These are phyloP conservation scores for Percina caprodes DNA, from an alignment of 2,113 vertebrate species.

Conservation along the genomic window DNA sequence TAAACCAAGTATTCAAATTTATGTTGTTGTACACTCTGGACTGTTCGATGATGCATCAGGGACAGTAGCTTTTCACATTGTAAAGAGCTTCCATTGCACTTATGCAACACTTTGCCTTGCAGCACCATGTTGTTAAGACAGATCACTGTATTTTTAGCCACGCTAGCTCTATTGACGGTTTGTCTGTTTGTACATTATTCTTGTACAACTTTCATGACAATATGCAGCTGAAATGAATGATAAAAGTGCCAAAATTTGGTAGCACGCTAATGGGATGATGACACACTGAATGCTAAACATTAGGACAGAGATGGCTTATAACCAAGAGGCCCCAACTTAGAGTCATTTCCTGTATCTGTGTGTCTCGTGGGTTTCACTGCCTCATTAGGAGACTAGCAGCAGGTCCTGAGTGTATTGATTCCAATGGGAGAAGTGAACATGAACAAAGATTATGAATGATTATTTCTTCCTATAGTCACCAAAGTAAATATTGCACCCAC, in stretches of 20 bases:
- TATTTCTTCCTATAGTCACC: too few relatives aligned
- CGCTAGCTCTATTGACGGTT: background rate
- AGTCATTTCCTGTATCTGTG: too few relatives aligned
- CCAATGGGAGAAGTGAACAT: too few relatives aligned
- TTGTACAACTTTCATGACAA: background rate
- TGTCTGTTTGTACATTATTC: background rate
- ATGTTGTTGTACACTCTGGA: background rate
- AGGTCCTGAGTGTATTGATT: too few relatives aligned
- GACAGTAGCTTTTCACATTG: background rate
- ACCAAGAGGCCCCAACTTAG: too few relatives aligned
- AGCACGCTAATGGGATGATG: accelerated
- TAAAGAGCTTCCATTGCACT: background rate
- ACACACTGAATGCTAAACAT: background rate
- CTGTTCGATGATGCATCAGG: background rate
- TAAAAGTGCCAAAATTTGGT: background rate
- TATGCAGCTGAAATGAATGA: background rate
- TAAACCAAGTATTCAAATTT: background rate
- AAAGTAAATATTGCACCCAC: too few relatives aligned
- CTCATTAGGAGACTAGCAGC: too few relatives aligned
- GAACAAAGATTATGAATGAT: too few relatives aligned
- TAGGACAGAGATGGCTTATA: too few relatives aligned
- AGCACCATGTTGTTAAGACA: constrained; percentile 2
- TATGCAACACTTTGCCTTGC: background rate
- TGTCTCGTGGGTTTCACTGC: too few relatives aligned
- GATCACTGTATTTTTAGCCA: background rate